Evolutionary conservation across 2,797 vertebrate genomes (phyloP), one percentile per base, ranked within the genome.

Genomic region (Enteromius thamalakanensis): DNA sequence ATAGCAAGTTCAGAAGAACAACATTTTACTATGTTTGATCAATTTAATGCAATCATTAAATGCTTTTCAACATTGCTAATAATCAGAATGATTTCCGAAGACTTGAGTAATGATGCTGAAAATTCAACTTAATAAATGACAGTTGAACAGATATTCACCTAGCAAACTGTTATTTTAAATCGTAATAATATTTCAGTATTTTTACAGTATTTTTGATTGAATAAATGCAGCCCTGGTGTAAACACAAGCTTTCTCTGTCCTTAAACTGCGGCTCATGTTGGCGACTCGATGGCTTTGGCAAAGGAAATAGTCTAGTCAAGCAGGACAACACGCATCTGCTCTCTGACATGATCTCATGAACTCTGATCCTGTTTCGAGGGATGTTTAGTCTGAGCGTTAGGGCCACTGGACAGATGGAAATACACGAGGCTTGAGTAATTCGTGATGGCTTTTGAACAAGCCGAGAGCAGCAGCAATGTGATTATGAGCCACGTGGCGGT

Each of bases 381-480:
- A 21, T 8, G 51, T 53, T 21, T 53, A 53, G 51, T 53, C 51
- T 8, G 51, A 53, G 51, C 49, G 49, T 6, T 51, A 6, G 49
- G 49, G 49, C 15, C 49, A 17, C 49, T 51, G 58, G 23, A 62
- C 12, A 23, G 76, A 77, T 64, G 40, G 76, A 77, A 32, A 45
- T 26, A 47, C 4, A 42, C 32, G 58, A 47, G 58, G 40, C 60
- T 55, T 34, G 76, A 78, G 76, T 32, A 60, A n/a, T 60, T 60
- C 17, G 26, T 42, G 32, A 60, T 40, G 74, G 74, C 53, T 60
- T 49, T 45, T 75, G 71, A 75, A 75, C 8, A 32, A 74, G 40
- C 7, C 2, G 15, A 51, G 49, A 51, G 49, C 83, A 84, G 80
- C 82, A 84, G 85, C 51, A 83, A 85, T 85, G 85, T 88, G 87